Percentiles rank a stretch among this genome's conserved stretches.
Conservation (phyloP, 30 jellyfish, hydroid and myxozoan genomes). For the Pseudorhiza aurosa region DNA sequence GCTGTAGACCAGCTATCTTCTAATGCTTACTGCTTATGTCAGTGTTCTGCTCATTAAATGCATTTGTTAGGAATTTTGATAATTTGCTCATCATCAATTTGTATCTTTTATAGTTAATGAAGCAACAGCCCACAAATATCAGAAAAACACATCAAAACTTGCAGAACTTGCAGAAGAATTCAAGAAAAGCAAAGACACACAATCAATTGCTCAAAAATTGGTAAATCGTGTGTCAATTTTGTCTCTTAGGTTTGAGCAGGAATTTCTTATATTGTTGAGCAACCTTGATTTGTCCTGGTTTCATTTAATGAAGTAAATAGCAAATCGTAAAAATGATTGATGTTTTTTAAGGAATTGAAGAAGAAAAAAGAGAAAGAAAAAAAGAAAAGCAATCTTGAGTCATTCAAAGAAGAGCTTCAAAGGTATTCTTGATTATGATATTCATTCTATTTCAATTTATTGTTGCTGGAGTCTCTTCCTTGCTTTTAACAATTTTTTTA, state of each 20-base stretch:
- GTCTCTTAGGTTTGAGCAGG: too few species aligned
- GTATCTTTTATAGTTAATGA: conserved; percentile 33
- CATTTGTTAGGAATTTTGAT: too few species aligned
- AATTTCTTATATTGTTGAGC: too few species aligned
- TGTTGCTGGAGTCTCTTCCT: too few species aligned
- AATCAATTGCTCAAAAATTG: conserved; percentile 16
- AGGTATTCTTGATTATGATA: conserved; percentile 39
- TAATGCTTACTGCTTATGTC: too few species aligned
- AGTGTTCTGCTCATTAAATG: too few species aligned
- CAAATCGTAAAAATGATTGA: background rate
- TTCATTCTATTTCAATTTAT: too few species aligned
- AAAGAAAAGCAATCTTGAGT: conserved; percentile 87
- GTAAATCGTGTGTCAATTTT: conserved; percentile 7
- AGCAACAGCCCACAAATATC: conserved; percentile 29
- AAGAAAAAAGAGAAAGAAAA: conserved; percentile 84
- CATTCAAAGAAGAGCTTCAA: conserved; percentile 90
- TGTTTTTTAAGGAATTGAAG: conserved; percentile 60
- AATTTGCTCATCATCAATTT: background rate
- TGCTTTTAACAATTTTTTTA: too few species aligned
- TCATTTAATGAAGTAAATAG: too few species aligned
- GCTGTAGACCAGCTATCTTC: too few species aligned
- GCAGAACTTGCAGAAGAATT: conserved; percentile 91
- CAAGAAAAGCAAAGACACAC: conserved; percentile 52
- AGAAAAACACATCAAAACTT: conserved; percentile 80
- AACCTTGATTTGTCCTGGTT: too few species aligned